These are phyloP conservation scores for Chondrilla cf. caribensis DNA, from an alignment of 37 sponge, comb jelly and placozoan genomes.

Conservation along the genomic window DNA sequence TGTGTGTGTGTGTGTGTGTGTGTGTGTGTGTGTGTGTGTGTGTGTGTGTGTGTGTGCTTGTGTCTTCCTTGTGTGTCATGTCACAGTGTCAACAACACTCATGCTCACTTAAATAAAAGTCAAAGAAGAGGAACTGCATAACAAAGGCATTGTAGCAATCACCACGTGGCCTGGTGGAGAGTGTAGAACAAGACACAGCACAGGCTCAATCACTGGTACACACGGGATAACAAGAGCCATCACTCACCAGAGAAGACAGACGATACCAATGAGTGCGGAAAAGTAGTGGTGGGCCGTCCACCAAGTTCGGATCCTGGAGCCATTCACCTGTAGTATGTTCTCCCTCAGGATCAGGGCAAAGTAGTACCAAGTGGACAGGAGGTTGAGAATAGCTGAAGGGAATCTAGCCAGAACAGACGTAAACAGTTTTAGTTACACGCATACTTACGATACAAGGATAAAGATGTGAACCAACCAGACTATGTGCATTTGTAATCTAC, in stretches of 20 bases:
- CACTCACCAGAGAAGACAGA: slow-evolving; percentile 31
- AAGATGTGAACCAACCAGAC: too few species aligned
- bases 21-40: background rate
- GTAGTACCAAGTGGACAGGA: slow-evolving; percentile 29
- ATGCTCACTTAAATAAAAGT: background rate
- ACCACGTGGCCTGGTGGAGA: slow-evolving; percentile 4
- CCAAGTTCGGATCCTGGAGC: slow-evolving; percentile 27
- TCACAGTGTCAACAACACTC: too few species aligned
- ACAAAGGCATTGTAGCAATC: background rate
- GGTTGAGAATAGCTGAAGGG: background rate
- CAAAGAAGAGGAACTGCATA: background rate
- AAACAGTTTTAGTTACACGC: too few species aligned
- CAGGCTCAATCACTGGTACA: slow-evolving; percentile 33
- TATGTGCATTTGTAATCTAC: too few species aligned
- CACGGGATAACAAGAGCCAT: slow-evolving; percentile 27
- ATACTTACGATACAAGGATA: too few species aligned
- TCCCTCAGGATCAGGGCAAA: slow-evolving; percentile 21
- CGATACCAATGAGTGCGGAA: slow-evolving; percentile 14
- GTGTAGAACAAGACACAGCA: too few species aligned
- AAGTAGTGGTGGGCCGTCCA: slow-evolving; percentile 35
- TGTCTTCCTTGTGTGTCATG: too few species aligned
- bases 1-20: slow-evolving; percentile 5
- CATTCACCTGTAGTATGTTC: slow-evolving; percentile 21
- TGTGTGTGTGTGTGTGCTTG: slow-evolving; percentile 1
- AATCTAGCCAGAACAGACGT: background rate